Conservation (phyloP, 2,113 vertebrate species). For the Potamarius usumacintae region DNA sequence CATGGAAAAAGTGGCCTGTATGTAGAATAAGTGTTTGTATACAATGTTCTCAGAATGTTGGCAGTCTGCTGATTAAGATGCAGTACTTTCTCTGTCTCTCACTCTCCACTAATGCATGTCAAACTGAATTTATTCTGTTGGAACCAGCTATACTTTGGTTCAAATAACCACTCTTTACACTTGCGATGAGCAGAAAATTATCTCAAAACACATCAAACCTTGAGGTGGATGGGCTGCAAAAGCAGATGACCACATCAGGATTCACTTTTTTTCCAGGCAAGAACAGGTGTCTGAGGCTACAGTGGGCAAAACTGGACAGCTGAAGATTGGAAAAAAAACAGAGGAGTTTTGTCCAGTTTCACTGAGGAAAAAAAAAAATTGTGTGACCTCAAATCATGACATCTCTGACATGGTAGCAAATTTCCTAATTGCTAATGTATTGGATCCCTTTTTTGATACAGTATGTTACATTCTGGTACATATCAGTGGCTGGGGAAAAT, state of each 20-base stretch:
- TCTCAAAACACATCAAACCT: not conserved
- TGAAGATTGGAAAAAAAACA: not conserved
- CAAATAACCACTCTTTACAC: not conserved
- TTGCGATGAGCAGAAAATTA: not conserved
- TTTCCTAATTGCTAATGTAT: not conserved
- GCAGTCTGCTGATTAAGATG: conserved; percentile 41
- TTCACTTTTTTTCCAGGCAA: not conserved
- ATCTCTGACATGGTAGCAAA: not conserved
- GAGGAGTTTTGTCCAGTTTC: not conserved
- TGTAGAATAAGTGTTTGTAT: not conserved
- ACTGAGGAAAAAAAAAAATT: not conserved
- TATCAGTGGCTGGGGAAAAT: not conserved
- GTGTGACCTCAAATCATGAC: not conserved
- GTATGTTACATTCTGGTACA: not conserved
- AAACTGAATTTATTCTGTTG: conserved; percentile 31
- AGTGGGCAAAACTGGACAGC: not conserved
- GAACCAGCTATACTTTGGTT: not conserved
- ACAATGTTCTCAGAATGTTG: conserved; percentile 25
- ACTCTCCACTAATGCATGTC: not conserved
- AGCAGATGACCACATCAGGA: not conserved
- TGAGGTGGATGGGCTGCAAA: not conserved
- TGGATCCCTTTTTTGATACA: not conserved
- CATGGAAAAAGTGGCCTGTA: too few species aligned
- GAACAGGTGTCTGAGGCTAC: not conserved
- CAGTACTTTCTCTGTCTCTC: conserved; percentile 20